phyloP scores from a whole-genome alignment of 92 coral and sea anemone genomes.

The Heteractis magnifica region DNA sequence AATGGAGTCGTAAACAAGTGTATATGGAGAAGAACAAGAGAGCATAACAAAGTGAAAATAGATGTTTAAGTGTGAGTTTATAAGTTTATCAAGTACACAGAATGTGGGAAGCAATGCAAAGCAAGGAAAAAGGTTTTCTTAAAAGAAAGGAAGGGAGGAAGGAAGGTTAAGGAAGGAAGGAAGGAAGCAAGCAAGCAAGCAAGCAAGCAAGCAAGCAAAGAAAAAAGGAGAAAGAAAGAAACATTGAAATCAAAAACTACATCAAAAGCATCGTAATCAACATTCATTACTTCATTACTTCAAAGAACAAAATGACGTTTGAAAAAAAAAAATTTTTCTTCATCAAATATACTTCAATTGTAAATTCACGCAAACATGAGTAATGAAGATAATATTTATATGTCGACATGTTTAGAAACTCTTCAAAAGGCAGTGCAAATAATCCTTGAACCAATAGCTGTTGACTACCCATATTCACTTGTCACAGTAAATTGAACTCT shows the following conservation, averaged over 20 bases:
- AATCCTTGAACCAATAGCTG: too few relatives aligned
- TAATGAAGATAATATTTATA: too few relatives aligned
- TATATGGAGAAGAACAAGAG: neutral
- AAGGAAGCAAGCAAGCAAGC: neutral
- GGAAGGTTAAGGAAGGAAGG: neutral
- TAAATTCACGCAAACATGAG: too few relatives aligned
- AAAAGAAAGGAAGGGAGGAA: neutral
- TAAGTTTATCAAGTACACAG: neutral
- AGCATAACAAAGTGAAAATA: neutral
- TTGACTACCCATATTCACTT: too few relatives aligned
- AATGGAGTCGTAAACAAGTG: neutral
- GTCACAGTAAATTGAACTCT: too few relatives aligned
- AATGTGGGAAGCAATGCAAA: neutral
- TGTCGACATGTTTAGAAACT: too few relatives aligned
- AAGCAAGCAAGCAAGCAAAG: neutral
- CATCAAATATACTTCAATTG: neutral
- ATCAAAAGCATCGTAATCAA: too few relatives aligned
- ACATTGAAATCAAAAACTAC: neutral
- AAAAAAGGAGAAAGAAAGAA: neutral
- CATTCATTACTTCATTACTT: neutral
- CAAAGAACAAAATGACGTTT: neutral
- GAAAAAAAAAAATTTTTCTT: too few relatives aligned
- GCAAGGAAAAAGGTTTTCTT: too few relatives aligned
- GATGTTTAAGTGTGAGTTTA: neutral
- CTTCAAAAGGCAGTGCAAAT: too few relatives aligned